Evolutionary conservation across 2,888 invertebrate species (phyloP).

Genomic region (Furcula furcula): DNA sequence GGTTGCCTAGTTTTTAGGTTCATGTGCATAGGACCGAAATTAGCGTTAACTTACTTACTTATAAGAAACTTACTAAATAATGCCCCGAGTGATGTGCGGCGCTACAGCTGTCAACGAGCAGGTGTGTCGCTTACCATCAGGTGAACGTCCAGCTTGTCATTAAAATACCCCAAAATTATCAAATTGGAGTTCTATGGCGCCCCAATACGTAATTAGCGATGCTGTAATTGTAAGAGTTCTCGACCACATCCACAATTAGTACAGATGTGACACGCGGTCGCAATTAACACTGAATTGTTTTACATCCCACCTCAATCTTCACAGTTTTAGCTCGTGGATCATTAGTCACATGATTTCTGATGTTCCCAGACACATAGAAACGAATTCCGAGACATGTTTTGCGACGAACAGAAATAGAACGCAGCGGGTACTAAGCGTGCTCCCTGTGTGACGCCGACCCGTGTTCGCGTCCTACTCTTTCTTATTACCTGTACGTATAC

Average conservation of each 20-base stretch:
- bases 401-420: slow-evolving; percentile 79
- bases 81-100: no score
- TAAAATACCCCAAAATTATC: no score
- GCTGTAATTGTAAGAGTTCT: slow-evolving; percentile 31
- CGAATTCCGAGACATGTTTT: slow-evolving; percentile 80
- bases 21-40: no score
- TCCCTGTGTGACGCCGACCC: slow-evolving; percentile 70
- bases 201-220: slow-evolving; percentile 40
- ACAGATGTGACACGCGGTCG: slow-evolving; percentile 20
- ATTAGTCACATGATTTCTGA: slow-evolving; percentile 79
- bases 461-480: slow-evolving; percentile 59
- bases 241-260: slow-evolving; percentile 24
- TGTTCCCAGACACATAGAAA: slow-evolving; percentile 78
- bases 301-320: slow-evolving; percentile 30
- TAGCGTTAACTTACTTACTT: no score
- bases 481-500: slow-evolving; percentile 55
- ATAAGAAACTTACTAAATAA: no score
- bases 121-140: no score
- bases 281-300: slow-evolving; percentile 20
- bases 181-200: slow-evolving; percentile 42
- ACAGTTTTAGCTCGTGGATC: slow-evolving; percentile 50
- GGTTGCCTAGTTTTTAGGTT: no score
- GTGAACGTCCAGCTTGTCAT: no score
- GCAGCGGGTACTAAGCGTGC: slow-evolving; percentile 74
- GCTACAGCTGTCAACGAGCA: no score